Evolutionary conservation across 2,888 invertebrate species (phyloP).

Genomic region (Branchellion lobata): DNA sequence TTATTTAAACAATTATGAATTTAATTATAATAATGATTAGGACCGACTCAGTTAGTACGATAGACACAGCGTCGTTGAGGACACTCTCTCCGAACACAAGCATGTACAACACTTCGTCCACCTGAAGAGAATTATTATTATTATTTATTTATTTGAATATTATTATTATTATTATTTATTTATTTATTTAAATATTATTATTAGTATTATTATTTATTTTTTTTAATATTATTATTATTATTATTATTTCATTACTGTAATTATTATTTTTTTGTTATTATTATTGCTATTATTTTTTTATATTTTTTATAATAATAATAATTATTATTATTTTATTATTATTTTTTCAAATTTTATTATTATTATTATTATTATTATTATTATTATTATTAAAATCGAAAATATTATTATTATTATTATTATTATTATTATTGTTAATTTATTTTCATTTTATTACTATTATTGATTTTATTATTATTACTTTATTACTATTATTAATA

Average conservation of each 20-base stretch:
- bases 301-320: background rate
- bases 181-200: background rate
- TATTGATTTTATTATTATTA: too few species aligned
- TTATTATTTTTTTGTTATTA: background rate
- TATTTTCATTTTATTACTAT: too few species aligned
- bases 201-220: too few species aligned
- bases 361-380: background rate
- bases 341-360: conserved; percentile 69
- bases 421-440: conserved; percentile 61
- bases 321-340: background rate
- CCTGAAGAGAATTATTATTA: background rate
- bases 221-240: too few species aligned
- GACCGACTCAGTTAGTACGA: conserved; percentile 82
- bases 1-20: background rate
- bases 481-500: too few species aligned
- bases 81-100: conserved; percentile 95
- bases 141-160: too few species aligned
- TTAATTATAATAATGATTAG: background rate
- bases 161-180: background rate
- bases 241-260: background rate
- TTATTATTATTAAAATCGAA: background rate
- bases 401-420: background rate
- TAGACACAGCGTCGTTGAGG: conserved; percentile 95
- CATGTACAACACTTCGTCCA: conserved; percentile 97
- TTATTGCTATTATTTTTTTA: background rate